These are phyloP conservation scores for Pardosa pseudoannulata DNA, from an alignment of 2,888 invertebrate species.

Conservation along the genomic window DNA sequence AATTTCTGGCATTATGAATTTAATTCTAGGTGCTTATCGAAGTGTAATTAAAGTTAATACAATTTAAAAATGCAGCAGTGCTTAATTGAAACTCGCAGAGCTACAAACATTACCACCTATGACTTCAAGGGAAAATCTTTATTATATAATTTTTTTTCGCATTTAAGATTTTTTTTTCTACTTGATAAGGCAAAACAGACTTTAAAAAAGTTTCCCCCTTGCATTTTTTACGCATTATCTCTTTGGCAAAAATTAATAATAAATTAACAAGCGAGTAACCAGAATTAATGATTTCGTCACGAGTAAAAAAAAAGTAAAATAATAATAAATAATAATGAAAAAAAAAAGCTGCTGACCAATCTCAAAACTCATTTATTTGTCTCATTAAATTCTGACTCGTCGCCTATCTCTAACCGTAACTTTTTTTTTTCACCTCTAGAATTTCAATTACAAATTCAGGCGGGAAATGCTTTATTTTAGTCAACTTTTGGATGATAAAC, in stretches of 20 bases:
- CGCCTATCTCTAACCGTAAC: not conserved
- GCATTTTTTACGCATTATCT: constrained; percentile 9
- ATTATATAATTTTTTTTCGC: not conserved
- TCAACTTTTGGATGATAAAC: constrained; percentile 4
- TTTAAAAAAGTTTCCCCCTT: not conserved
- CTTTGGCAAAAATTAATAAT: constrained; percentile 12
- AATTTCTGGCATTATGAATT: no score
- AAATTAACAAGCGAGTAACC: constrained; percentile 16
- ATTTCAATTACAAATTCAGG: constrained; percentile 53
- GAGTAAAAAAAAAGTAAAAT: not conserved
- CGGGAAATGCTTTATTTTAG: constrained; percentile 13
- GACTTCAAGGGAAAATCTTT: not conserved
- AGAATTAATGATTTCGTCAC: constrained; percentile 8
- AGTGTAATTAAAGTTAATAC: no score
- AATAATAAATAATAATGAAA: no score
- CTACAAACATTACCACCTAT: no score
- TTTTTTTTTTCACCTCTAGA: constrained; percentile 18
- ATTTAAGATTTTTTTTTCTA: not conserved
- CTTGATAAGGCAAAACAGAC: not conserved
- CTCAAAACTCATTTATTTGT: constrained; percentile 20
- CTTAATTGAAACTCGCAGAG: no score
- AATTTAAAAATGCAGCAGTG: no score
- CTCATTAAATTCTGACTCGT: not conserved
- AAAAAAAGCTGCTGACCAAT: constrained; percentile 33
- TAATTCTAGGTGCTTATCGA: no score